Percentiles rank a stretch among this genome's conserved stretches.
Evolutionary conservation across 2,888 invertebrate genomes (phyloP).

Genomic region (Amiota mariae): DNA sequence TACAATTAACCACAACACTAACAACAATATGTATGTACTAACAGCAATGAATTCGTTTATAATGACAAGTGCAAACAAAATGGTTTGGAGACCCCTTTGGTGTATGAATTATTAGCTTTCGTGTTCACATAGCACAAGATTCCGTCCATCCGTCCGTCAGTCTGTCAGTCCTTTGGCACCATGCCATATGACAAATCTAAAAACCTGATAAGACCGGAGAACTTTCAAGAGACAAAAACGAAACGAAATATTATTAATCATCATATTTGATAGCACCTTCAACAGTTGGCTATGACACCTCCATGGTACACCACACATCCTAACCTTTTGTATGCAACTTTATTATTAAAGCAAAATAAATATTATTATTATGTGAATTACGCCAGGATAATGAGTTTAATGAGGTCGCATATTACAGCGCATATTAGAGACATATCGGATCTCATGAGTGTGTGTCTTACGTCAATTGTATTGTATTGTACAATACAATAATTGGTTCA

Average conservation of each 20-base stretch:
- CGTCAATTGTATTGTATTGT: too few relatives aligned
- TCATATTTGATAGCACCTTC: neutral
- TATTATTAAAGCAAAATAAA: conserved; percentile 3
- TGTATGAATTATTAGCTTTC: neutral
- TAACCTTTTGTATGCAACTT: neutral
- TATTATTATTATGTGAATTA: neutral
- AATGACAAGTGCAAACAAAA: conserved; percentile 62
- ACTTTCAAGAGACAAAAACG: neutral
- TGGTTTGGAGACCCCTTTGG: neutral
- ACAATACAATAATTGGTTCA: too few relatives aligned
- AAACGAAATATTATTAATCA: neutral
- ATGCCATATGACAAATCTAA: too few relatives aligned
- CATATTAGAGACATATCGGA: too few relatives aligned
- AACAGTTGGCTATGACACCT: neutral
- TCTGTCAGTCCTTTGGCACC: too few relatives aligned
- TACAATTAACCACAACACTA: conserved; percentile 56
- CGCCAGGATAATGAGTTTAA: neutral
- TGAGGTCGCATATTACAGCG: neutral
- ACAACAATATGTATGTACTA: neutral
- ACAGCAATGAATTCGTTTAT: conserved; percentile 27
- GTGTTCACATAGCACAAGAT: neutral
- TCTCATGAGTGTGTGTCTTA: too few relatives aligned
- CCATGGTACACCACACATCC: neutral
- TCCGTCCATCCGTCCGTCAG: too few relatives aligned
- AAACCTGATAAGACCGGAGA: neutral